Evolutionary conservation across 1,140 invertebrate genomes (phyloP).

Genomic region (Temnothorax nylanderi): DNA sequence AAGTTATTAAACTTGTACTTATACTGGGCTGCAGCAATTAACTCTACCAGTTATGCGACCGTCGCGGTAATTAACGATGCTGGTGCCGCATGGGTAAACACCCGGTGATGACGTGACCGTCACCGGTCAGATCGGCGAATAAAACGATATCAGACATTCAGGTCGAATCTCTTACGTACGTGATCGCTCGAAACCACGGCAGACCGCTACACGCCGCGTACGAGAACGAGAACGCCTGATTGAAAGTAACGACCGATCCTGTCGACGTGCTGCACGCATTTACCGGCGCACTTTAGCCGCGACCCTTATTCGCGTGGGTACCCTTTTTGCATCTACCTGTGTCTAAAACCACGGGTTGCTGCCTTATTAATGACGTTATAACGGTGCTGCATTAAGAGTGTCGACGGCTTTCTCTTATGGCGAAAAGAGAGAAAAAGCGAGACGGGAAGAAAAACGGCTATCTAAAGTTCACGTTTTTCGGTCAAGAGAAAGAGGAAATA

Average conservation of each 20-base stretch:
- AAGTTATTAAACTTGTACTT: slow-evolving; percentile 64
- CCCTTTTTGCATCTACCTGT: slow-evolving; percentile 5
- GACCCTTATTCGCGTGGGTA: slow-evolving; percentile 31
- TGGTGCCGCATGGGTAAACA: slow-evolving; percentile 26
- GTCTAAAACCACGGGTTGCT: background rate
- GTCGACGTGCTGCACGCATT: slow-evolving; percentile 75
- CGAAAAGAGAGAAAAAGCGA: background rate
- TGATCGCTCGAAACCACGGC: slow-evolving; percentile 63
- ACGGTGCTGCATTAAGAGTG: slow-evolving; percentile 35
- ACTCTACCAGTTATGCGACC: slow-evolving; percentile 65
- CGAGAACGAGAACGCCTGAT: slow-evolving; percentile 71
- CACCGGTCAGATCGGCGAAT: slow-evolving; percentile 35
- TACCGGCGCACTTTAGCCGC: slow-evolving; percentile 72
- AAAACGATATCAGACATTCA: slow-evolving; percentile 70
- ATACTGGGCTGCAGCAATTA: slow-evolving; percentile 66
- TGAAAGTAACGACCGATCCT: slow-evolving; percentile 78
- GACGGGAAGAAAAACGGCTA: slow-evolving; percentile 5
- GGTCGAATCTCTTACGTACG: slow-evolving; percentile 66
- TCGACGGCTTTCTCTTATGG: background rate
- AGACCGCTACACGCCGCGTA: slow-evolving; percentile 37
- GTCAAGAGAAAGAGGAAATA: background rate
- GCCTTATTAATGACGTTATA: slow-evolving; percentile 42
- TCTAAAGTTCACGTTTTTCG: background rate
- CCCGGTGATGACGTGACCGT: slow-evolving; percentile 56
- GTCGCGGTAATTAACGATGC: slow-evolving; percentile 73